These are phyloP conservation scores for Calvadosia cruxmelitensis DNA, from an alignment of 30 jellyfish, hydroid and myxozoan genomes.

Conservation along the genomic window DNA sequence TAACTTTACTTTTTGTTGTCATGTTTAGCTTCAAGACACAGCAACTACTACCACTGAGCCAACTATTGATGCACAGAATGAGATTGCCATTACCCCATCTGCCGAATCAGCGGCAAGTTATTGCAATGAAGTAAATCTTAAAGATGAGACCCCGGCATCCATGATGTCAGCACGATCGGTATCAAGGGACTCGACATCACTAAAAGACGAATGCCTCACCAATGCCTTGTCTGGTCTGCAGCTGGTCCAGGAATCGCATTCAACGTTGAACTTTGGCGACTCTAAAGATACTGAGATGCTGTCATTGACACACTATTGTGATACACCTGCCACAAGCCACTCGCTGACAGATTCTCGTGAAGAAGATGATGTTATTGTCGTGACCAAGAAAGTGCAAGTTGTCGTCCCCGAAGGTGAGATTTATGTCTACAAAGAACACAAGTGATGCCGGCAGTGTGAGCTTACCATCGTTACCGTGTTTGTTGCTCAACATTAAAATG, in stretches of 20 bases:
- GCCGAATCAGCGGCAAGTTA: too few species aligned
- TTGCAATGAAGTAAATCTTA: too few species aligned
- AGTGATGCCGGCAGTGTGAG: too few species aligned
- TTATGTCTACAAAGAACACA: too few species aligned
- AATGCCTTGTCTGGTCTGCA: slow-evolving; percentile 16
- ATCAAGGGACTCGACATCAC: slow-evolving; percentile 5
- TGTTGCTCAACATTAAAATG: too few species aligned
- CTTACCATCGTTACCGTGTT: too few species aligned
- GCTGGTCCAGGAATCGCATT: slow-evolving; percentile 5
- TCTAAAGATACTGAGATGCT: not conserved
- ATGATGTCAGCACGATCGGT: slow-evolving; percentile 3
- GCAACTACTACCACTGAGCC: too few species aligned
- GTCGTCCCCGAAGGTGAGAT: too few species aligned
- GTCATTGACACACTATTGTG: not conserved
- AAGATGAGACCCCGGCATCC: not conserved
- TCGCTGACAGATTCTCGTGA: slow-evolving; percentile 2
- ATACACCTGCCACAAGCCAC: not conserved
- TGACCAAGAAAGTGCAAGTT: slow-evolving; percentile 10
- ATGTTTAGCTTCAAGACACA: too few species aligned
- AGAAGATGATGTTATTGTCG: slow-evolving; percentile 59
- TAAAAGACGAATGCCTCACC: slow-evolving; percentile 9
- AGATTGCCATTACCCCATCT: too few species aligned
- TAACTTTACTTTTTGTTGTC: too few species aligned
- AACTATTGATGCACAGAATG: too few species aligned
- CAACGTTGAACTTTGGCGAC: not conserved